These are phyloP conservation scores for Zapus hudsonius DNA, from an alignment of 2,113 vertebrate genomes.

Conservation along the genomic window DNA sequence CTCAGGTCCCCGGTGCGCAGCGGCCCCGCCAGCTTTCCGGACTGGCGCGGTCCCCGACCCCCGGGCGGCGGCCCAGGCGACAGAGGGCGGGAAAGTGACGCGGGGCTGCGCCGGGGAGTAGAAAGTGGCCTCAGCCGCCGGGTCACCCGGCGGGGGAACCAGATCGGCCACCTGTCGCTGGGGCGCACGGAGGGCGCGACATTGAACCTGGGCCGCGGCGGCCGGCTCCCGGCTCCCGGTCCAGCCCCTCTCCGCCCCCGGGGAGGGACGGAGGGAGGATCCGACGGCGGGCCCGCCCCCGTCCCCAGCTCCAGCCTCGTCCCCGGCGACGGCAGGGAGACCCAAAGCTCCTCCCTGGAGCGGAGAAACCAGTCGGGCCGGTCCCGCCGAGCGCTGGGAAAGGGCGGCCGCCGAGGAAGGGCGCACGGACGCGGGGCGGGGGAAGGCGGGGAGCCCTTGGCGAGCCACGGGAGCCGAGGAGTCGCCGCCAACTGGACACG, in stretches of 20 bases:
- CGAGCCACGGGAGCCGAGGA: conserved; percentile 31
- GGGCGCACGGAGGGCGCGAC: neutral
- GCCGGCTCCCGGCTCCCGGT: neutral
- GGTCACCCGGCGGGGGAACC: neutral
- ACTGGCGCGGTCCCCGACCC: conserved; percentile 43
- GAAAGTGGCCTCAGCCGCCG: neutral
- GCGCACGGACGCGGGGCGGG: conserved; percentile 65
- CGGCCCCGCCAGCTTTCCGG: conserved; percentile 54
- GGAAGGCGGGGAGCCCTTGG: conserved; percentile 65
- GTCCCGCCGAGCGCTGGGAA: conserved; percentile 59
- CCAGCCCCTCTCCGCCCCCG: conserved; percentile 1
- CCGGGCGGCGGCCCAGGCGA: neutral
- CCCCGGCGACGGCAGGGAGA: neutral
- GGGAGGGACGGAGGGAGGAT: conserved; percentile 59
- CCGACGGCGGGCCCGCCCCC: conserved; percentile 64
- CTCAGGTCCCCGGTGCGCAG: conserved; percentile 17
- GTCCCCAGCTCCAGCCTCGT: conserved; percentile 38
- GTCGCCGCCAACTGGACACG: conserved; percentile 67
- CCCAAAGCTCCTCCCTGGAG: conserved; percentile 58
- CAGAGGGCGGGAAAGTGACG: conserved; percentile 47
- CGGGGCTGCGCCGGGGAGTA: neutral
- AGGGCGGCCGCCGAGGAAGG: conserved; percentile 63
- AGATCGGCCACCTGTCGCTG: neutral
- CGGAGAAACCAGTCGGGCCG: conserved; percentile 77
- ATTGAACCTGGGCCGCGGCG: neutral